These are phyloP conservation scores for Porites lobata DNA, from an alignment of 92 coral and sea anemone species.

Conservation along the genomic window DNA sequence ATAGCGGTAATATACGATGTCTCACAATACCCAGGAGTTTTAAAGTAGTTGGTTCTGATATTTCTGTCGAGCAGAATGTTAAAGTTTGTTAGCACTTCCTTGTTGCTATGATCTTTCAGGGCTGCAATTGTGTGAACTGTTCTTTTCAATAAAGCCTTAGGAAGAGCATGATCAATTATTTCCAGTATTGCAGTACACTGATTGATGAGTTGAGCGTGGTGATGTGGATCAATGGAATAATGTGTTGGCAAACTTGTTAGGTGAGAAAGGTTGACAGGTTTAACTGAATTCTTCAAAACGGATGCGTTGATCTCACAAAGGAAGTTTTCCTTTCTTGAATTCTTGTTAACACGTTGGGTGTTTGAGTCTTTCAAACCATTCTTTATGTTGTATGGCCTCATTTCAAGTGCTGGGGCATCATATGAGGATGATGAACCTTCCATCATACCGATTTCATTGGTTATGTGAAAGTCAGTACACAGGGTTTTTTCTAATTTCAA, in stretches of 20 bases:
- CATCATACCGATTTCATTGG: conserved; percentile 28
- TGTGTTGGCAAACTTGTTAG: conserved; percentile 11
- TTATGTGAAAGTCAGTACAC: conserved; percentile 26
- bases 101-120: conserved; percentile 5
- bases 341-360: not conserved
- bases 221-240: conserved; percentile 14
- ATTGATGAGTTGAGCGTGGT: conserved; percentile 5
- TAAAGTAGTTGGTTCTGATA: conserved; percentile 28
- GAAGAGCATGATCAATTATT: conserved; percentile 8
- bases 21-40: conserved; percentile 12
- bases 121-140: conserved; percentile 14
- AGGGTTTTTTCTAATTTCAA: conserved; percentile 39
- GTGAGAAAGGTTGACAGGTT: not conserved
- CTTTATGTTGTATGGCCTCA: not conserved
- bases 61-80: conserved; percentile 36
- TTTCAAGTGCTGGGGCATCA: conserved; percentile 25
- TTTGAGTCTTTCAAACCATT: too few relatives aligned
- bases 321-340: not conserved
- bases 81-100: conserved; percentile 11
- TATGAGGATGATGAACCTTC: conserved; percentile 38
- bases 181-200: conserved; percentile 24
- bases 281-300: not conserved
- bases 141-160: conserved; percentile 2
- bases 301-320: not conserved
- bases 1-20: conserved; percentile 15